Conservation (phyloP, 2,113 vertebrate species). For the Daboia siamensis region DNA sequence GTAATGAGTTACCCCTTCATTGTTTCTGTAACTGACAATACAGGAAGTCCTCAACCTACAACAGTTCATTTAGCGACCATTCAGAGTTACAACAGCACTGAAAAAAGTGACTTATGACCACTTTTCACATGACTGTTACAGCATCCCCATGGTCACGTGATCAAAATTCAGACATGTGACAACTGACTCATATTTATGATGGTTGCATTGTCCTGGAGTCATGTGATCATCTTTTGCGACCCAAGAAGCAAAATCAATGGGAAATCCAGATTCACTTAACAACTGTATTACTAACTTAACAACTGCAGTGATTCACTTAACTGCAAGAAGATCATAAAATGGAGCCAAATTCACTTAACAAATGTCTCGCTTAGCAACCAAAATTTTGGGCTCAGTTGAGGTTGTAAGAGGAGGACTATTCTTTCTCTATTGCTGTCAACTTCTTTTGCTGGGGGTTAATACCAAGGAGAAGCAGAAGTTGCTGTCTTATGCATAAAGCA, state of each 20-base stretch:
- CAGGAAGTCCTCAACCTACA: background rate
- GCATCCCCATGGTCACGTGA: background rate
- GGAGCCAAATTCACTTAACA: background rate
- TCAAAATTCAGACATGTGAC: background rate
- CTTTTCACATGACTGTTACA: background rate
- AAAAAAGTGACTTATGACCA: background rate
- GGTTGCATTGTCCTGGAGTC: background rate
- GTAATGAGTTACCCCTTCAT: background rate
- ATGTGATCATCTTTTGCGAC: background rate
- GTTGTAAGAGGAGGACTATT: background rate
- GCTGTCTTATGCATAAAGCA: background rate
- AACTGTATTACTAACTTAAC: background rate
- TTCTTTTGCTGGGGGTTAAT: background rate
- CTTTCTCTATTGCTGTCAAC: background rate
- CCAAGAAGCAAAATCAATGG: background rate
- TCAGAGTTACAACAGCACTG: background rate
- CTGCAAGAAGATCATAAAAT: background rate
- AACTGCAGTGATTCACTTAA: background rate
- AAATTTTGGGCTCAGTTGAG: background rate
- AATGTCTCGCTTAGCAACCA: background rate
- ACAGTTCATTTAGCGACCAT: background rate
- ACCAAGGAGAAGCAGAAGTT: background rate
- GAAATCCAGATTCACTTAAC: background rate
- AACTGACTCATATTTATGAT: background rate
- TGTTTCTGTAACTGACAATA: background rate